phyloP scores from a whole-genome alignment of 1,140 invertebrate species.

The Drosophila ficusphila region DNA sequence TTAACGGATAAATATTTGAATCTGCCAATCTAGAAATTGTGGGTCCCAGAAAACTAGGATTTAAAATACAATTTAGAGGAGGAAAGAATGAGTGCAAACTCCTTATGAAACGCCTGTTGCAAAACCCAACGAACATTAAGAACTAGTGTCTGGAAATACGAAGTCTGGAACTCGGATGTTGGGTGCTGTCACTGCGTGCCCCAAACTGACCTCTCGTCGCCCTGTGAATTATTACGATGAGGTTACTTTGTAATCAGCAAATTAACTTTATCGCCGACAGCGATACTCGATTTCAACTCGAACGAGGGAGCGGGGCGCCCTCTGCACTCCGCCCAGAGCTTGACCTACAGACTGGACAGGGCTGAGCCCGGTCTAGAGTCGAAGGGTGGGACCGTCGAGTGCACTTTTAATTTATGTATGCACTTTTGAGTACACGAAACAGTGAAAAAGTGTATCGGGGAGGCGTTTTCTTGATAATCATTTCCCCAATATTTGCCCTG shows the following conservation, averaged over 20 bases:
- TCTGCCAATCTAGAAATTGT: too few relatives aligned
- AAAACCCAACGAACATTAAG: too few relatives aligned
- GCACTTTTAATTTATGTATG: slow-evolving; percentile 50
- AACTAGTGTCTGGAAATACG: too few relatives aligned
- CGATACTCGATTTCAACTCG: slow-evolving; percentile 35
- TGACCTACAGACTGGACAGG: slow-evolving; percentile 1
- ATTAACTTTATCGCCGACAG: slow-evolving; percentile 71
- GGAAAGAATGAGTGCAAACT: too few relatives aligned
- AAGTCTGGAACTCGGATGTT: neutral
- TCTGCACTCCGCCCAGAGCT: neutral
- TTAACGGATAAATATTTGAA: too few relatives aligned
- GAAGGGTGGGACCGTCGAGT: neutral
- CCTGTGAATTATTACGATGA: slow-evolving; percentile 67
- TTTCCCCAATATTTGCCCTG: slow-evolving; percentile 64
- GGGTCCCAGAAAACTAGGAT: too few relatives aligned
- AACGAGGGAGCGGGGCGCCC: neutral
- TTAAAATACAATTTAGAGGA: too few relatives aligned
- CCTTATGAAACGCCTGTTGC: too few relatives aligned
- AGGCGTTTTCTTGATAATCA: slow-evolving; percentile 59
- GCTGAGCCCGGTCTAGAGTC: slow-evolving; percentile 15
- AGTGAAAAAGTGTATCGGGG: slow-evolving; percentile 68
- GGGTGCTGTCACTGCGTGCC: slow-evolving; percentile 12
- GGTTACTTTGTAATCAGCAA: slow-evolving; percentile 77
- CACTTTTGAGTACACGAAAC: too few relatives aligned
- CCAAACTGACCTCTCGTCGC: slow-evolving; percentile 59